Evolutionary conservation across 2,113 vertebrate genomes (phyloP).

Genomic region (Xenopus laevis): DNA sequence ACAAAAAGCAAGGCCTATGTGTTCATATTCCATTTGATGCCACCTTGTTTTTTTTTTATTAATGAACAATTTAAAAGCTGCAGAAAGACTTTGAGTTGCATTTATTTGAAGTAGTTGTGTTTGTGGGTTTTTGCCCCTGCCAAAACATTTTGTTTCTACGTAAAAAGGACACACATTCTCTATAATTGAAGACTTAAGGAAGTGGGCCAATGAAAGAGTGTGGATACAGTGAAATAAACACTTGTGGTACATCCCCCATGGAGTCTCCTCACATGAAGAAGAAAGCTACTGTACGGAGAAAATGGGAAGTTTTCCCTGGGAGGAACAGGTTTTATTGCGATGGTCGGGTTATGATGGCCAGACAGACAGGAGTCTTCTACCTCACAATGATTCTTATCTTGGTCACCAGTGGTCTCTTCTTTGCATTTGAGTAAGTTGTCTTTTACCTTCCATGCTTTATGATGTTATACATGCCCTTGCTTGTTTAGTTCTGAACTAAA

Average conservation of each 20-base stretch:
- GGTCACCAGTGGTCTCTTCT: constrained; percentile 97
- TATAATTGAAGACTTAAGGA: constrained; percentile 84
- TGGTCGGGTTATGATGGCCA: constrained; percentile 98
- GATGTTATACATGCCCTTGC: too few species aligned
- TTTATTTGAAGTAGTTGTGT: not conserved
- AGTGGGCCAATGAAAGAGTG: constrained; percentile 95
- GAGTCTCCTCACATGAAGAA: constrained; percentile 91
- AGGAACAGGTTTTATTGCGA: constrained; percentile 96
- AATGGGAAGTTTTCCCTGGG: constrained; percentile 96
- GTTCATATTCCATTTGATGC: not conserved
- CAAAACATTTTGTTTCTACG: not conserved
- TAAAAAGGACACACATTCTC: not conserved
- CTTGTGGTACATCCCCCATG: constrained; percentile 91
- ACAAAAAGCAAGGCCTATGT: not conserved
- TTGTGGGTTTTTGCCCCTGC: not conserved
- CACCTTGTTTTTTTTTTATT: not conserved
- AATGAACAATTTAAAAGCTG: not conserved
- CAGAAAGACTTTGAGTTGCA: not conserved
- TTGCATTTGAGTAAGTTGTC: constrained; percentile 94
- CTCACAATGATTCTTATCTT: constrained; percentile 93
- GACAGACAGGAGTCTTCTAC: constrained; percentile 96
- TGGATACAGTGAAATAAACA: constrained; percentile 96
- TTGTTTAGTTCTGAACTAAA: too few species aligned
- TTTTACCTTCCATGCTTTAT: too few species aligned
- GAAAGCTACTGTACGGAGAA: constrained; percentile 74